Evolutionary conservation across 2,888 invertebrate species (phyloP).

Genomic region (Gymnocheta viridis): DNA sequence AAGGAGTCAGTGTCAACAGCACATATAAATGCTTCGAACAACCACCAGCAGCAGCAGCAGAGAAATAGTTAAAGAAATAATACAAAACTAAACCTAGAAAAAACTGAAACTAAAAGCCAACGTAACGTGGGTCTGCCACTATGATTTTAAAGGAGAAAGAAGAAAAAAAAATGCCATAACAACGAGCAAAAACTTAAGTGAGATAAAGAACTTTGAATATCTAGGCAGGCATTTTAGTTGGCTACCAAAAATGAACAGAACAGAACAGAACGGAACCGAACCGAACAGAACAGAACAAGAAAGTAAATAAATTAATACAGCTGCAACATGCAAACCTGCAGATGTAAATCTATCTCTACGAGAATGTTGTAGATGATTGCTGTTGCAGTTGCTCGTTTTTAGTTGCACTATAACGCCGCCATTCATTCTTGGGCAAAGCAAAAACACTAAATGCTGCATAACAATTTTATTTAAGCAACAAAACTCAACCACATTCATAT

Average conservation of each 20-base stretch:
- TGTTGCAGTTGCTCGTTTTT: constrained; percentile 66
- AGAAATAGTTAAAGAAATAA: constrained; percentile 27
- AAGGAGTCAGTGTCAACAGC: constrained; percentile 68
- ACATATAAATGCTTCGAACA: constrained; percentile 56
- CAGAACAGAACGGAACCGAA: constrained; percentile 12
- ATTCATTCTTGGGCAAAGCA: constrained; percentile 53
- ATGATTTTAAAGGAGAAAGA: neutral
- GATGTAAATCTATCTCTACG: constrained; percentile 65
- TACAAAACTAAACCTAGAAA: constrained; percentile 45
- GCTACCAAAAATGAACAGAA: constrained; percentile 63
- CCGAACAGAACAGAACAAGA: neutral
- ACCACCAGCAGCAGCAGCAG: constrained; percentile 46
- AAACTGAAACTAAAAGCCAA: constrained; percentile 36
- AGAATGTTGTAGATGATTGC: constrained; percentile 72
- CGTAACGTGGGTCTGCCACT: constrained; percentile 19
- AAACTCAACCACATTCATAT: constrained; percentile 18
- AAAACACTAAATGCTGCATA: constrained; percentile 31
- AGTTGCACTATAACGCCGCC: constrained; percentile 75
- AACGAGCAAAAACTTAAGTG: constrained; percentile 58
- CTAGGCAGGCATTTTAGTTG: constrained; percentile 69
- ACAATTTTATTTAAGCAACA: neutral
- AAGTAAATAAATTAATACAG: constrained; percentile 46
- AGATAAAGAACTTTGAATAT: constrained; percentile 69
- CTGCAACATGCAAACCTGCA: constrained; percentile 70
- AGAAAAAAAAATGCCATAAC: constrained; percentile 3